Conservation (phyloP, 2,113 vertebrate genomes). For the Solea senegalensis region DNA sequence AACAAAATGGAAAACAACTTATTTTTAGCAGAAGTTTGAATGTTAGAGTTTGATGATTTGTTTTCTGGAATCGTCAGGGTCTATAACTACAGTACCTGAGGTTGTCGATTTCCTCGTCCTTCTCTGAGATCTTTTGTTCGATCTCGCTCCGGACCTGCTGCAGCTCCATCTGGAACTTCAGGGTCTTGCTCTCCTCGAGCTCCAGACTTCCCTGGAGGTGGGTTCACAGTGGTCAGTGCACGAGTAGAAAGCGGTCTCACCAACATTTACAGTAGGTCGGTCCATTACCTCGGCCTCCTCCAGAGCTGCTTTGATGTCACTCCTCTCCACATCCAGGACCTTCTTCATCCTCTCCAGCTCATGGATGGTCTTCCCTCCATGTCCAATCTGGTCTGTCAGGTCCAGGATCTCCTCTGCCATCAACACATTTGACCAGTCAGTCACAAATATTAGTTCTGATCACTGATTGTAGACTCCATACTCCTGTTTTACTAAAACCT, state of each 20-base stretch:
- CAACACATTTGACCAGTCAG: background rate
- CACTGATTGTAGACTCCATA: background rate
- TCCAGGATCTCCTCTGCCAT: slow-evolving; percentile 86
- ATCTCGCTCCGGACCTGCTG: slow-evolving; percentile 83
- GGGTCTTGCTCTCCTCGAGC: slow-evolving; percentile 85
- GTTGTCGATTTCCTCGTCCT: slow-evolving; percentile 88
- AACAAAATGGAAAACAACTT: no score
- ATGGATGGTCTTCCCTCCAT: slow-evolving; percentile 84
- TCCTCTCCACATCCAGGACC: slow-evolving; percentile 84
- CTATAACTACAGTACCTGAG: slow-evolving; percentile 78
- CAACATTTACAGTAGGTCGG: background rate
- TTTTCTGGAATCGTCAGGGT: background rate
- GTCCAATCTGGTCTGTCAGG: slow-evolving; percentile 85
- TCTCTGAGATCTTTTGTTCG: slow-evolving; percentile 86
- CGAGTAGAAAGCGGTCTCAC: background rate
- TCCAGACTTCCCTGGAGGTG: slow-evolving; percentile 83
- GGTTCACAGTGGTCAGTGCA: background rate
- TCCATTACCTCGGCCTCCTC: slow-evolving; percentile 86
- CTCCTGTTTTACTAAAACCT: no score
- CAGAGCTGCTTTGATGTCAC: slow-evolving; percentile 81
- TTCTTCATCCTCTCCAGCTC: slow-evolving; percentile 88
- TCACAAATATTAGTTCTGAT: background rate
- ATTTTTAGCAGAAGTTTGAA: no score
- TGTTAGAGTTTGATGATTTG: no score
- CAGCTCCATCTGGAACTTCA: slow-evolving; percentile 84